phyloP scores from a whole-genome alignment of 2,797 vertebrate genomes.

The Xyrichtys novacula region DNA sequence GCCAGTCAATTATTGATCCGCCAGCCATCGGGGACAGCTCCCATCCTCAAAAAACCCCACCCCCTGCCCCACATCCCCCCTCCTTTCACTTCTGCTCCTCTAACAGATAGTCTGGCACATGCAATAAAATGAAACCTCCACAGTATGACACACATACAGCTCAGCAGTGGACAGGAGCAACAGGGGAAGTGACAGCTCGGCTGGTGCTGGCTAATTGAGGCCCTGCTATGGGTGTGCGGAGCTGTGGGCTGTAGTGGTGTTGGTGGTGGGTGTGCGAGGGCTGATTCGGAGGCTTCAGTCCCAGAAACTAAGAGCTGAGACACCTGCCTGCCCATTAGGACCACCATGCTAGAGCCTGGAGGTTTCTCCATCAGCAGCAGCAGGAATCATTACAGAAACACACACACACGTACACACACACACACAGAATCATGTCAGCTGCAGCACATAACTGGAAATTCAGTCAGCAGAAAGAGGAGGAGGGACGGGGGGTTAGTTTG shows the following conservation, averaged over 20 bases:
- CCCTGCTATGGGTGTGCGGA: conserved; percentile 41
- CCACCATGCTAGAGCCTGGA: conserved; percentile 32
- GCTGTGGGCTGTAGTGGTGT: conserved; percentile 38
- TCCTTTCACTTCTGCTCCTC: conserved; percentile 11
- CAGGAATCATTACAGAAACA: conserved; percentile 43
- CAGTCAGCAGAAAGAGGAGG: neutral
- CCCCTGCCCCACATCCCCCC: neutral
- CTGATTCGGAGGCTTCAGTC: conserved; percentile 41
- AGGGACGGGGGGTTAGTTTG: neutral
- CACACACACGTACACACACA: conserved; percentile 29
- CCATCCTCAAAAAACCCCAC: conserved; percentile 25
- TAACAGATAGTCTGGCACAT: conserved; percentile 52
- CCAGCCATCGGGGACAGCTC: conserved; percentile 61
- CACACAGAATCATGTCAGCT: conserved; percentile 37
- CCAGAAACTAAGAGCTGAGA: conserved; percentile 26
- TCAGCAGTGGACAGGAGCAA: conserved; percentile 37
- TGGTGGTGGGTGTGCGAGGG: conserved; percentile 15
- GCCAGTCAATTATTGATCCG: conserved; percentile 76
- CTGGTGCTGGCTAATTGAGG: conserved; percentile 63
- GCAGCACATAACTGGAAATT: conserved; percentile 41
- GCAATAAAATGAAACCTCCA: conserved; percentile 66
- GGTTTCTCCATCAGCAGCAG: conserved; percentile 38
- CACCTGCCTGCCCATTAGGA: conserved; percentile 68
- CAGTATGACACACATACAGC: conserved; percentile 31
- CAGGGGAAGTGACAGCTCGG: conserved; percentile 56